Base-by-base conservation (phyloP, 2,797 vertebrate species). In the Centroberyx gerrardi region DNA sequence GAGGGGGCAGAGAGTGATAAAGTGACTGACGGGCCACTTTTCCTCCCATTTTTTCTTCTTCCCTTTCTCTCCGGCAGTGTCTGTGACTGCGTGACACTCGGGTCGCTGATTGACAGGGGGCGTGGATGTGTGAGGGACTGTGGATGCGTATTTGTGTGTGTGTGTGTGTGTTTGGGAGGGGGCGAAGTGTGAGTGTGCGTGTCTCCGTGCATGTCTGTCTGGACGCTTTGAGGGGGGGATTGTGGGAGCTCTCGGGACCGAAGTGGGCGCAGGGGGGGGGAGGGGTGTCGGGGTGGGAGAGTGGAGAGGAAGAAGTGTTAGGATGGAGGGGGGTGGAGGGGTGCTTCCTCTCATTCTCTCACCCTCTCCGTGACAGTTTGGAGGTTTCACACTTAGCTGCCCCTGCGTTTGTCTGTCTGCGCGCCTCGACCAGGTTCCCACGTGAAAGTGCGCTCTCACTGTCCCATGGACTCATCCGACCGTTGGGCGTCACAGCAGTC, bases 311-410 rank as follows among this genome's bases (percentile, higher is more conserved):
- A 72, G 75, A 84, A 81, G 87, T 89, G 77, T 80, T 75, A 82
- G 82, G 77, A 49, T 44, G 64, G 74, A 62, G 70, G 31, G 49
- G 68, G 68, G 58, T 62, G 68, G 74, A 56, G 67, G 66, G 81
- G 68, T 67, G 79, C 62, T 68, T 76, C 78, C 78, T 70, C 81
- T 85, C 77, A 62, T 81, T 84, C 88, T 81, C 83, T 86, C 75
- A 74, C 83, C 80, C 85, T 88, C 81, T 82, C 74, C 33, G 87
- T 92, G 93, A 94, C 94, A 93, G 94, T 95, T 95, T 93, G 93
- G 88, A 92, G 91, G 88, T 90, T 94, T 94, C 93, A 93, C 93
- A 93, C 93, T 94, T 92, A 90, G 92, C 88, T 93, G 91, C 91
- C 89, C 85, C 86, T 82, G 90, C 82, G 68, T 78, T 93, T 90